Evolutionary conservation across 2,113 vertebrate genomes (phyloP), one percentile per base, ranked within the genome.

Genomic region (Rhipidura dahli): DNA sequence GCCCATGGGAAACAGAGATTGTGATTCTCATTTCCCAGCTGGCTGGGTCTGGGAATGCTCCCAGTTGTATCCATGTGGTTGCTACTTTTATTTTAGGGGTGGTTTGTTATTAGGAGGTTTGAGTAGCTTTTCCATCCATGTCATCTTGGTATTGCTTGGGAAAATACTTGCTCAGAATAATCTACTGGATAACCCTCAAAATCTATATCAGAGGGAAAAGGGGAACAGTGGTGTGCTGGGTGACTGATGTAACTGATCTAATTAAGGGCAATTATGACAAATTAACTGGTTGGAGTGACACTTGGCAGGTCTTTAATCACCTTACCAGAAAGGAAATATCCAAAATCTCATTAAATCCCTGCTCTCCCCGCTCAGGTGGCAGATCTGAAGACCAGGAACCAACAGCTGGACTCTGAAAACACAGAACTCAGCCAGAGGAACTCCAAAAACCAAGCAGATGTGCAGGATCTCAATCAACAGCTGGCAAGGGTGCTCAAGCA

Each of bases 401-500:
- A 98, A 54, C 98, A 98, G 54, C 98, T 99, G 51, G 98, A 98
- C 87, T 97, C 98, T 15, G 98, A 99, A 89, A 99, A 99, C 6
- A 96, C 72, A 31, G 92, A 97, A 57, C 98, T 99, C 37, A 97
- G 94, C 66, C 98, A 98, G 96, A 98, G 97, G 94, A 99, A 98
- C 69, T 96, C 94, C 83, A 97, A 98, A 89, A 99, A 94, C 39
- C 92, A 98, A 33, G 97, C 97, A 23, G 97, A 98, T 24, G 42
- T 98, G 63, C 97, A 98, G 87, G 97, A 97, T 57, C 98, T 99
- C 7, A 98, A 96, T 18, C 98, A 98, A 54, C 98, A 97, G 91
- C 96, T 99, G 93, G 91, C 95, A 26, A 97, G 97, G 78, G 92
- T 98, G 83, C 97, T 97, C 1, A 70, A 96, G 89, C 98, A 98